Evolutionary conservation across 2,113 vertebrate genomes (phyloP), one percentile per base, ranked within the genome.

Genomic region (Ameiurus melas): DNA sequence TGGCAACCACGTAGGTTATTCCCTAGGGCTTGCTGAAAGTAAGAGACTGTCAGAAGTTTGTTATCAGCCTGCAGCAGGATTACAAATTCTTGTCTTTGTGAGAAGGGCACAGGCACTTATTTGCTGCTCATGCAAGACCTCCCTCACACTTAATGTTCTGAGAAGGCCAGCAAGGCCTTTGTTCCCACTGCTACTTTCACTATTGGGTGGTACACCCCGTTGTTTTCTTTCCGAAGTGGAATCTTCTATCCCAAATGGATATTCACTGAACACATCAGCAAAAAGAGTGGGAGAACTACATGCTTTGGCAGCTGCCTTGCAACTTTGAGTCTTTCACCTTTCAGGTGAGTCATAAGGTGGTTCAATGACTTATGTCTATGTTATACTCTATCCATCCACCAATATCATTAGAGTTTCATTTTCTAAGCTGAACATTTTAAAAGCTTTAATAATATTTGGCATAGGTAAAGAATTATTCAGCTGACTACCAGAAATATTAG

Each of bases 21-120:
- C n/a, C 57, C n/a, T 80, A 33, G n/a, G n/a, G 78, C 13, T 33
- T 57, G 53, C 78, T 82, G 57, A 60, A 82, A 58, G 30, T 81
- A 58, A 81, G 30, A 81, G 30, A 58, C 17, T n/a, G n/a, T 22
- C 79, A 81, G 3, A 81, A 81, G 9, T 58, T 3, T 33, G n/a
- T 58, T 36, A 39, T 36, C 19, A 36, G 17, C 19, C 55, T 58
- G 17, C 47, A 80, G 47, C 7, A 19, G 27, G 7, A 17, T 5
- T 16, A 57, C n/a, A 30, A 80, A 80, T 57, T 8, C 51, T 20
- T 57, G 39, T 22, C 17, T 81, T 14, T 79, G 1, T 53, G 5
- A 53, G 39, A 53, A 79, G 13, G 47, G 77, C 77, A 55, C 47
- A 53, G 77, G 19, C 14, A 79, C 5, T 55, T 25, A 53, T 3